phyloP scores from a whole-genome alignment of 2,888 invertebrate genomes.

The Tenthredo livida region DNA sequence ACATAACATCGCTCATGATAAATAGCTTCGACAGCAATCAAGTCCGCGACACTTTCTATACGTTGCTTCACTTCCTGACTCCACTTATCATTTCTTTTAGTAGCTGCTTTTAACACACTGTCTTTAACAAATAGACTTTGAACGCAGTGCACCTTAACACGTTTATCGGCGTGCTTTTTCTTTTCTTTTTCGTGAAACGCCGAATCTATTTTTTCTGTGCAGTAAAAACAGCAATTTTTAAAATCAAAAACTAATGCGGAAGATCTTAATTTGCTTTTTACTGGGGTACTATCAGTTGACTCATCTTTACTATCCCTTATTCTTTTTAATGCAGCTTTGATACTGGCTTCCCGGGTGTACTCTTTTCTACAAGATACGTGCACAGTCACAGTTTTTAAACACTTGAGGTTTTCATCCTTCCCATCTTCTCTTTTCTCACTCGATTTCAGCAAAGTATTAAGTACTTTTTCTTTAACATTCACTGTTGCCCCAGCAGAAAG shows the following conservation, averaged over 20 bases:
- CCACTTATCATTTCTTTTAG: conserved; percentile 46
- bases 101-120: not conserved
- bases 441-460: not conserved
- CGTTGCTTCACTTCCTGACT: conserved; percentile 39
- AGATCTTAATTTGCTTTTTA: too few relatives aligned
- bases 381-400: not conserved
- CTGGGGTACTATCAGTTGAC: too few relatives aligned
- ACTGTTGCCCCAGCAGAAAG: not conserved
- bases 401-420: not conserved
- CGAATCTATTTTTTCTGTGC: conserved; percentile 24
- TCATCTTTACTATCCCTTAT: too few relatives aligned
- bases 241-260: not conserved
- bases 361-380: not conserved
- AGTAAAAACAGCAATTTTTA: conserved; percentile 15
- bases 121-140: not conserved
- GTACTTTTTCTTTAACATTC: not conserved
- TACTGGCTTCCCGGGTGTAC: not conserved
- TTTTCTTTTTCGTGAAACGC: not conserved
- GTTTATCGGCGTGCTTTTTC: not conserved
- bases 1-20: conserved; percentile 44
- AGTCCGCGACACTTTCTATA: conserved; percentile 38
- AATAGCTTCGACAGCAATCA: conserved; percentile 50
- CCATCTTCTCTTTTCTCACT: not conserved
- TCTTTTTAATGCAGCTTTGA: too few relatives aligned
- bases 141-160: conserved; percentile 4